Base-by-base conservation (phyloP, 2,113 vertebrate species). In the Polyodon spathula region DNA sequence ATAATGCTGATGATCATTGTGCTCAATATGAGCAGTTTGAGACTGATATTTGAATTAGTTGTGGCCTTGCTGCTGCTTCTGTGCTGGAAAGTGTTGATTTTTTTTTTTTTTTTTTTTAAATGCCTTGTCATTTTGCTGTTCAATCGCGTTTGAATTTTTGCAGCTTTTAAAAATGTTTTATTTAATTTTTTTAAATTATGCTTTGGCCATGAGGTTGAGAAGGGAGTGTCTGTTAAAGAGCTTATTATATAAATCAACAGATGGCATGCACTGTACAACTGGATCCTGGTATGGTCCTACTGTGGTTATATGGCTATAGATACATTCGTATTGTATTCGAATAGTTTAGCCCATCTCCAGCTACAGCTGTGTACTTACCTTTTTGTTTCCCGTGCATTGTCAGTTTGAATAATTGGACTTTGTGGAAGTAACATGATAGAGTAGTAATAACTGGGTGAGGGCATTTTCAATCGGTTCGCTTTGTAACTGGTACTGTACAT, bases 51-150 rank as follows among this genome's bases (percentile, higher is more conserved):
- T 78, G 73, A 73, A 77, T 82, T 83, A 56, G 66, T 86, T 76
- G 84, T 86, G 86, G 86, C 86, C 86, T 88, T 88, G 87, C 71
- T 69, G 72, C 76, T 38, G 75, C 73, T 71, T 69, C 65, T 72
- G 68, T 70, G 61, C 68, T 61, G 68, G 14, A 53, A 63, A 14
- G 9, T 27, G 44, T 37, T 5, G 14, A 53, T 38, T 44, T 16
- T 56, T 42, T 42, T 8, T 58, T 42, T 1, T 39, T 60, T 53
- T 41, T 16, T 43, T 57, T 16, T 48, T 54, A 38, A 58, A 40
- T 54, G 38, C 58, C 62, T 66, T 56, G 64, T 48, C 63, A 55
- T 39, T 63, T 64, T 64, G 63, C 58, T 60, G 17, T 46, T 65
- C 56, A 50, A 55, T 66, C 60, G 42, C 59, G 53, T 66, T 66